Base-by-base conservation (phyloP, 2,113 vertebrate genomes). In the Platysteira castanea region DNA sequence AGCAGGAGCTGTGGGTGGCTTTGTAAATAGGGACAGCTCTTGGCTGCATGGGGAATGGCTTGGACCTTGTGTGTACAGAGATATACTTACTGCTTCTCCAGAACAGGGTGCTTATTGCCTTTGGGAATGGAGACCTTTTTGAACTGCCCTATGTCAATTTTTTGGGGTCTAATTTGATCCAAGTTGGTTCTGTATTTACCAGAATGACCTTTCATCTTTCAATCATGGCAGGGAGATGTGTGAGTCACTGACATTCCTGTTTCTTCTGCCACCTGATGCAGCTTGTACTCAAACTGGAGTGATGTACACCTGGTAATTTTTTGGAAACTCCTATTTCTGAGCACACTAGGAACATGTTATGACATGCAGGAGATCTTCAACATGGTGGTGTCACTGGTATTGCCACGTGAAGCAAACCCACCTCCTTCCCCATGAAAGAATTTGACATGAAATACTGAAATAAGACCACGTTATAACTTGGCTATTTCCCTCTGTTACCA, bases 161-260 rank as follows among this genome's bases (percentile, higher is more conserved):
- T 46, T 56, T 56, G n/a, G 42, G 18, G 12, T 9, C 17, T 44
- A n/a, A n/a, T 26, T 76, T 79, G 75, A 46, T 73, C 23, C 13
- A 16, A 10, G 17, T 60, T 60, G 24, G 20, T 46, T 22, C 14
- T 41, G 21, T n/a, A 3, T 65, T 86, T 89, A 13, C 31, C 28
- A 23, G 28, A 71, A 41, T 52, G n/a, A 88, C 22, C 49, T 71
- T 84, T 39, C 7, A 3, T 42, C 30, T 70, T 37, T 60, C 44
- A 5, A 1, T 65, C 3, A 0, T 19, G 33, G 26, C 23, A 24
- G 26, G 31, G 33, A 87, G 52, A 9, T 23, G 2, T 2, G 5
- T 16, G 44, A 41, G n/a, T 71, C 47, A 1, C 10, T 39, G 53
- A 10, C 26, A 82, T 64, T 63, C 8, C 37, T 60, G 28, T 47